Base-by-base conservation (phyloP, 2,888 invertebrate species). In the Stictocephala bisonia region DNA sequence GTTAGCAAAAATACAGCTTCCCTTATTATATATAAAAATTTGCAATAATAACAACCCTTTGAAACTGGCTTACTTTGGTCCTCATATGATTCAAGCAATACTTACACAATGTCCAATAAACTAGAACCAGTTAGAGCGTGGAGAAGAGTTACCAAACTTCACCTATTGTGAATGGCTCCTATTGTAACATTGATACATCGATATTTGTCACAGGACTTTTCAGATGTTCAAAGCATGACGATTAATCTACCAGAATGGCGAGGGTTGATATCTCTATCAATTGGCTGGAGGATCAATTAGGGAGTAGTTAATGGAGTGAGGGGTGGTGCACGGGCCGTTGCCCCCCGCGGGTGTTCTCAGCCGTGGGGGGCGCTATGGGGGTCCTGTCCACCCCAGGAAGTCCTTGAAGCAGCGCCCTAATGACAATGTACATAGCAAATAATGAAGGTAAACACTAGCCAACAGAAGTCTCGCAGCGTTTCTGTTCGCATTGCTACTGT, bases 261-360 rank as follows among this genome's bases (percentile, higher is more conserved):
- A 15, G 9, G 44, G 15, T n/a, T 44, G 44, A 60, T 35, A 22
- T 64, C 64, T 64, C 27, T 64, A 64, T 64, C 64, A 64, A 64
- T 64, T 44, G 64, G 26, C 60, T 15, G 35, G 35, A 15, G 27
- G 41, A 41, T 64, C 64, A 64, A 64, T 64, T 64, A 64, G 64
- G 15, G 64, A 40, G 60, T 60, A 64, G 64, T 64, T 40, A 60
- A 60, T 60, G 60, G 60, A 15, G 64, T 44, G 13, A 6, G 31
- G 35, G 31, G 2, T 3, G n/a, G n/a, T n/a, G n/a, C n/a, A n/a
- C n/a, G 56, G 56, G 60, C 35, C 20, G 51, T 15, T 11, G 51
- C 6, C n/a, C 60, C 20, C 35, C 18, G 40, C 35, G n/a, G 60
- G 60, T 29, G 56, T 35, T 35, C 60, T 35, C 35, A 60, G 4